Conservation (phyloP, 2,113 vertebrate species). For the Notothenia rossii region DNA sequence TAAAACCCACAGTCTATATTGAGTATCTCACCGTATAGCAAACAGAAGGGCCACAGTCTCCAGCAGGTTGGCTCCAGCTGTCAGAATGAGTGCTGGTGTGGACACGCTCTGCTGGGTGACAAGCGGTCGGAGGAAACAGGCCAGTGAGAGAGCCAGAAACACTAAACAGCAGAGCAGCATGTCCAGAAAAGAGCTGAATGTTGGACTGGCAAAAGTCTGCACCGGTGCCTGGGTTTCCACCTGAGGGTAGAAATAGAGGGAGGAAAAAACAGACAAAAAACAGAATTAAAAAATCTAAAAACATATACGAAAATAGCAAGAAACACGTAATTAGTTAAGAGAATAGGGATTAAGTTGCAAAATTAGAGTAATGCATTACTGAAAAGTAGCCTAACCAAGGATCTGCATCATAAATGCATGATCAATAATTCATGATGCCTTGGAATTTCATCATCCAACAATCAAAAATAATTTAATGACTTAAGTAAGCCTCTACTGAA, state of each 20-base stretch:
- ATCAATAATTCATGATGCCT: background rate
- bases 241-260: constrained; percentile 54
- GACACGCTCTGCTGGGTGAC: constrained; percentile 78
- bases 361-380: background rate
- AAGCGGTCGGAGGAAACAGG: constrained; percentile 91
- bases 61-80: constrained; percentile 84
- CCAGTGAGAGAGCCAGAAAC: constrained; percentile 92
- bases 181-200: constrained; percentile 95
- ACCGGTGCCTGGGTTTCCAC: constrained; percentile 81
- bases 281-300: background rate
- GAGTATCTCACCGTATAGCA: constrained; percentile 89
- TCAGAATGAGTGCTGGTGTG: constrained; percentile 83
- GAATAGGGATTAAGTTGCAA: background rate
- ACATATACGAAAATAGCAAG: background rate
- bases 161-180: constrained; percentile 92
- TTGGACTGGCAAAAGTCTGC: constrained; percentile 95
- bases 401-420: background rate
- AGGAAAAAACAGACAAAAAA: background rate
- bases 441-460: background rate
- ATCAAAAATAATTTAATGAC: background rate
- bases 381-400: background rate
- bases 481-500: background rate
- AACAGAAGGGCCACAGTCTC: constrained; percentile 89
- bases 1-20: background rate
- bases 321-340: background rate